Conservation (phyloP, 2,888 invertebrate species). For the Plutella xylostella region DNA sequence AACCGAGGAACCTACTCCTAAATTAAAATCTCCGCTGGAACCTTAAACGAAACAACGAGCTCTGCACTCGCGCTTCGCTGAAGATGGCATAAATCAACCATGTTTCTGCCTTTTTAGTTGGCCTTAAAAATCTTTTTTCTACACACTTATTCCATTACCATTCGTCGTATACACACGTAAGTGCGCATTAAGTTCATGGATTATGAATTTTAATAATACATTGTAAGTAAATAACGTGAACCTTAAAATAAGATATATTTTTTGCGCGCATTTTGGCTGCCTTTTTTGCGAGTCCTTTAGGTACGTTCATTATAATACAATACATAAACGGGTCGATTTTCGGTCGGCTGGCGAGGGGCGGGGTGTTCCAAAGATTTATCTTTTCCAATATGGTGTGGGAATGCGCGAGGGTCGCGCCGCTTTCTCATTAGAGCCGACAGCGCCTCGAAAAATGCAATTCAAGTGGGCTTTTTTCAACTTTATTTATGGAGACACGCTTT, state of each 20-base stretch:
- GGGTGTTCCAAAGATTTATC: conserved; percentile 55
- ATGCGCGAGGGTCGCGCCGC: conserved; percentile 27
- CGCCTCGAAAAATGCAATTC: conserved; percentile 19
- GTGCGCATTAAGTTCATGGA: conserved; percentile 32
- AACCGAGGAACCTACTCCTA: conserved; percentile 15
- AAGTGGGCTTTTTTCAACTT: conserved; percentile 33
- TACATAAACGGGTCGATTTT: conserved; percentile 19
- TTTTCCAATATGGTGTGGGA: conserved; percentile 55
- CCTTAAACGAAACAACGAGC: conserved; percentile 51
- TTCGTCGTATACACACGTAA: conserved; percentile 35
- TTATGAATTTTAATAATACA: conserved; percentile 22
- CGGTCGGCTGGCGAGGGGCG: conserved; percentile 41
- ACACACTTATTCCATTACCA: conserved; percentile 29
- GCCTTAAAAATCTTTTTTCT: conserved; percentile 35
- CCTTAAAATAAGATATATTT: neutral
- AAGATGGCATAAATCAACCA: conserved; percentile 57
- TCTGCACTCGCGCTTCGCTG: conserved; percentile 34
- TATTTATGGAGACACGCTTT: conserved; percentile 50
- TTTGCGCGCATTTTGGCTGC: neutral
- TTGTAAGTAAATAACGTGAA: neutral
- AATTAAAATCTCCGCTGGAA: conserved; percentile 19
- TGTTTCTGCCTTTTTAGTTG: conserved; percentile 42
- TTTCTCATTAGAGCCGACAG: conserved; percentile 24
- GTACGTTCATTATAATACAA: neutral
- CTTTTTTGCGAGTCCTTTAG: neutral